These are phyloP conservation scores for Andrena minutula DNA, from an alignment of 2,888 invertebrate genomes.

Conservation along the genomic window DNA sequence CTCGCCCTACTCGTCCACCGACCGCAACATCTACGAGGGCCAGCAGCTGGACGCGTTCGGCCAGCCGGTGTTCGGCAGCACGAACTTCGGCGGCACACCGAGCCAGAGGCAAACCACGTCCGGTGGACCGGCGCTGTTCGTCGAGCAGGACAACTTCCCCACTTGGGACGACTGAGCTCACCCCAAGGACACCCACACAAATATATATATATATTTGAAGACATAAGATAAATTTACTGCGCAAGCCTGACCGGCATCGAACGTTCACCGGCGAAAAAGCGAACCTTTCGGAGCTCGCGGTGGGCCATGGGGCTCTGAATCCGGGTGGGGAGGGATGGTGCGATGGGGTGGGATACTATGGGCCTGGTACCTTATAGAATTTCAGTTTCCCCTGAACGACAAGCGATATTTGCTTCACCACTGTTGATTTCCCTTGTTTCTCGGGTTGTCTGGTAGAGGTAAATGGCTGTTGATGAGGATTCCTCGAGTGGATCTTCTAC, in stretches of 20 bases:
- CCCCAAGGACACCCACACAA: constrained; percentile 62
- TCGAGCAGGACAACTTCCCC: constrained; percentile 88
- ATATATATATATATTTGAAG: constrained; percentile 62
- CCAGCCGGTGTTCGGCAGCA: constrained; percentile 82
- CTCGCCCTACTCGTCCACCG: constrained; percentile 72
- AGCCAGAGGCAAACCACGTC: constrained; percentile 71
- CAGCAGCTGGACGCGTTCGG: constrained; percentile 83
- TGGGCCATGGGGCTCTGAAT: constrained; percentile 28
- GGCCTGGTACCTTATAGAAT: too few relatives aligned
- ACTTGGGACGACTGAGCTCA: constrained; percentile 88
- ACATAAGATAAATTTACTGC: constrained; percentile 58
- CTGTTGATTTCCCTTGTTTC: background rate
- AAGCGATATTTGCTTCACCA: background rate
- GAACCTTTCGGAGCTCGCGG: constrained; percentile 59
- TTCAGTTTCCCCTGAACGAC: background rate
- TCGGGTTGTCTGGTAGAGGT: background rate
- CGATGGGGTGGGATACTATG: too few relatives aligned
- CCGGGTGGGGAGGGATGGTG: background rate
- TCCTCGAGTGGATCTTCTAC: background rate
- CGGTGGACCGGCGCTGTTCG: constrained; percentile 84
- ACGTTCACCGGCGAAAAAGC: constrained; percentile 49
- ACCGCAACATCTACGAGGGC: constrained; percentile 82
- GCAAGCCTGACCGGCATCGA: constrained; percentile 60
- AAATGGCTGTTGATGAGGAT: background rate
- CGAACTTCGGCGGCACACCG: constrained; percentile 83